Conservation (phyloP, 2,888 invertebrate species). For the Drosophila anomelani region DNA sequence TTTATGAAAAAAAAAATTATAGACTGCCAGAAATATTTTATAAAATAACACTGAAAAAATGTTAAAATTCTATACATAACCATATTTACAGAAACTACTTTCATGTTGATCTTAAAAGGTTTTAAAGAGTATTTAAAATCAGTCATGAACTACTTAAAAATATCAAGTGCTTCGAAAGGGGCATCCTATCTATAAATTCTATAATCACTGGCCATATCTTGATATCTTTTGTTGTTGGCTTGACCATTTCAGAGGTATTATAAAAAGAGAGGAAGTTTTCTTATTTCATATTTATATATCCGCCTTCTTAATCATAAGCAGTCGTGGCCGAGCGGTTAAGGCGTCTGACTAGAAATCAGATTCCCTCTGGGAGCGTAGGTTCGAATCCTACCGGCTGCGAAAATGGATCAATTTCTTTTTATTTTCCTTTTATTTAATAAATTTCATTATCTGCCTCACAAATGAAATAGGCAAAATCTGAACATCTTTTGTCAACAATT, state of each 20-base stretch:
- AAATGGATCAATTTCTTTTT: background rate
- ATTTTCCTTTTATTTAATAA: background rate
- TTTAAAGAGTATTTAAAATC: background rate
- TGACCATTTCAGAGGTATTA: background rate
- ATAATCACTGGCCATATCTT: background rate
- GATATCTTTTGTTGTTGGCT: background rate
- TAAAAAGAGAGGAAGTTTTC: background rate
- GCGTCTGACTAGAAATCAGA: slow-evolving; percentile 85
- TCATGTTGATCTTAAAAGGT: background rate
- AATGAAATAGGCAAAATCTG: background rate
- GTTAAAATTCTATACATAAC: too few species aligned
- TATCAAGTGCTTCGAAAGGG: background rate
- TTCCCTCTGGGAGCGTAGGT: slow-evolving; percentile 85
- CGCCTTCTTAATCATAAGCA: slow-evolving; percentile 58
- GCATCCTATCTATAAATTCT: background rate
- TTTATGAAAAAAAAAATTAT: too few species aligned
- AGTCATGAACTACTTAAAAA: background rate
- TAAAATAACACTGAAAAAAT: background rate
- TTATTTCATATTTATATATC: background rate
- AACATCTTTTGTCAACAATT: too few species aligned
- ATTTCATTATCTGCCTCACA: background rate
- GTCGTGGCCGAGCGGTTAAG: slow-evolving; percentile 85
- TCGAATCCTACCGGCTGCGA: slow-evolving; percentile 78
- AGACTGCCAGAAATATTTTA: too few species aligned
- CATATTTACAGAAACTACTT: background rate